Evolutionary conservation across 2,113 vertebrate species (phyloP).

Genomic region (Circaetus cinerascens): DNA sequence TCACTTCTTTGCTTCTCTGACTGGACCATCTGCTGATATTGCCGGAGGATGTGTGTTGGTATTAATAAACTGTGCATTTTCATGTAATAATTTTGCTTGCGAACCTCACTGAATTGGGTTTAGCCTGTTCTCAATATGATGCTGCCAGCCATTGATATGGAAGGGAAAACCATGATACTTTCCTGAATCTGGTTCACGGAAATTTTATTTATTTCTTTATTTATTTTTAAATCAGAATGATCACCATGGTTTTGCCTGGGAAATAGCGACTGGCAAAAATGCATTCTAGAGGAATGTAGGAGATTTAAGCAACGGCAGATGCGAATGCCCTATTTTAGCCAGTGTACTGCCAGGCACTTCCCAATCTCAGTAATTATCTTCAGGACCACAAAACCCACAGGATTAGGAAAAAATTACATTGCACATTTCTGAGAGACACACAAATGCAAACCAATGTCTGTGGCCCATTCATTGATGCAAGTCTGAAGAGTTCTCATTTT

Average conservation of each 20-base stretch:
- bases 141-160: not conserved
- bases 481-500: not conserved
- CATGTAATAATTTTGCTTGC: not conserved
- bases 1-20: not conserved
- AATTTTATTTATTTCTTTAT: not conserved
- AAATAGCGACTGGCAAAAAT: not conserved
- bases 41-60: not conserved
- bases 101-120: not conserved
- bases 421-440: not conserved
- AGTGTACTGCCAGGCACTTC: conserved; percentile 2
- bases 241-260: not conserved
- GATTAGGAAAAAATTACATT: not conserved
- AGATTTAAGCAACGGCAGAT: conserved; percentile 18
- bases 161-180: not conserved
- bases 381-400: conserved; percentile 15
- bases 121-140: not conserved
- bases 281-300: not conserved
- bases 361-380: not conserved
- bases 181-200: not conserved
- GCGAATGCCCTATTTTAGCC: not conserved
- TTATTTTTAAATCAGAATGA: not conserved
- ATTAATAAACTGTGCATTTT: not conserved
- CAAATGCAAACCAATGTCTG: not conserved
- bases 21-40: not conserved
- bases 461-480: not conserved